Evolutionary conservation across 1,140 invertebrate genomes (phyloP).

Genomic region (Formica exsecta): DNA sequence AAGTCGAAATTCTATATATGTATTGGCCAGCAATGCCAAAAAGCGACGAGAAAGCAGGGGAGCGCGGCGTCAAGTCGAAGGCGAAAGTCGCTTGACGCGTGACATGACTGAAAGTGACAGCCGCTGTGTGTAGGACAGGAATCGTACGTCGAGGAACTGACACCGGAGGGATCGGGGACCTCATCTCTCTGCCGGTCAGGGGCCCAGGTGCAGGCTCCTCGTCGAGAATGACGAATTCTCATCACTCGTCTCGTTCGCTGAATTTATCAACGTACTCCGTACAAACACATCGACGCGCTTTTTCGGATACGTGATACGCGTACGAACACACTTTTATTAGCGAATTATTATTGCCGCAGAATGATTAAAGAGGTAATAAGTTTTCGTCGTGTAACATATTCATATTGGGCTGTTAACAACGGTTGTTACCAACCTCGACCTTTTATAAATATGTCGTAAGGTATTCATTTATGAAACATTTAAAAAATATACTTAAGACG

Average conservation of each 20-base stretch:
- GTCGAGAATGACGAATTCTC: constrained; percentile 72
- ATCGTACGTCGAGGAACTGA: constrained; percentile 69
- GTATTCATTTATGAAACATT: background rate
- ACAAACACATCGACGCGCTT: constrained; percentile 7
- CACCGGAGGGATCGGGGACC: constrained; percentile 50
- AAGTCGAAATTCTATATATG: constrained; percentile 21
- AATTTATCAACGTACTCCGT: constrained; percentile 28
- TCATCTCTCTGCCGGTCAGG: constrained; percentile 52
- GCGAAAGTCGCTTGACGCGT: constrained; percentile 74
- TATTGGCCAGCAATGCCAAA: constrained; percentile 7
- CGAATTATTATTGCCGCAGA: background rate
- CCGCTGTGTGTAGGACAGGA: constrained; percentile 72
- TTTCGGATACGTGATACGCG: background rate
- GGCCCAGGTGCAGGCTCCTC: constrained; percentile 43
- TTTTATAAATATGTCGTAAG: background rate
- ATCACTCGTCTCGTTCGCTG: constrained; percentile 49
- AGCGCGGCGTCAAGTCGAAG: constrained; percentile 39
- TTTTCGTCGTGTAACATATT: background rate
- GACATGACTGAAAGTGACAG: constrained; percentile 77
- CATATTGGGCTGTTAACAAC: background rate
- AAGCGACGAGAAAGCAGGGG: constrained; percentile 25
- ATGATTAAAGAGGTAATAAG: background rate
- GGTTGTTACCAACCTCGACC: background rate
- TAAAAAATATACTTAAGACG: background rate
- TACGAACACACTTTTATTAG: constrained; percentile 7